phyloP scores from a whole-genome alignment of 2,888 invertebrate species.

The Leptopterna dolabrata region DNA sequence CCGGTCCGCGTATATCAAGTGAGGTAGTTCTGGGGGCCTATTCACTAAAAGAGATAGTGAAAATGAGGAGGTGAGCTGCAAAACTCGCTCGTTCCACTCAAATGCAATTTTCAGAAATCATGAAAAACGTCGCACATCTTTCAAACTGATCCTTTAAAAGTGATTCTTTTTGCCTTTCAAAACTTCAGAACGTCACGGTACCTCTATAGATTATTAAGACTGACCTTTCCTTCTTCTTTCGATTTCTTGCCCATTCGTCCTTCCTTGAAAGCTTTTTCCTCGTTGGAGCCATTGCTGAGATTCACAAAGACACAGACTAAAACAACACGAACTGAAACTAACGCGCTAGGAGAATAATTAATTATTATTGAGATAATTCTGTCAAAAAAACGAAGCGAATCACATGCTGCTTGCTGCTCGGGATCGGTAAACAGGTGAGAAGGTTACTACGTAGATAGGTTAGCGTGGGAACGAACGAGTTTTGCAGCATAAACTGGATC shows the following conservation, averaged over 20 bases:
- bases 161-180: background rate
- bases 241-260: background rate
- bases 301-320: background rate
- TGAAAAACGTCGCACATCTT: constrained; percentile 9
- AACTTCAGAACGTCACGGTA: background rate
- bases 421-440: background rate
- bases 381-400: background rate
- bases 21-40: too few relatives aligned
- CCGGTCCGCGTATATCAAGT: too few relatives aligned
- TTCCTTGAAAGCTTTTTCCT: background rate
- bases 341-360: background rate
- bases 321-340: background rate
- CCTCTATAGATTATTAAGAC: background rate
- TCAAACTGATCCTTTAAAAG: background rate
- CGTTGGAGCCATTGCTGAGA: background rate
- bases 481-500: background rate
- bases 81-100: too few relatives aligned
- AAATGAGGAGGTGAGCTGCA: too few relatives aligned
- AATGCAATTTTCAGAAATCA: background rate
- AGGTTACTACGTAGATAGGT: background rate
- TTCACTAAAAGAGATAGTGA: too few relatives aligned
- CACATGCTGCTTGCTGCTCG: background rate
- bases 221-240: background rate
- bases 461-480: background rate
- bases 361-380: background rate